A percentile compares a stretch with the other conserved stretches of the same genome.
These are phyloP conservation scores for Rhincodon typus DNA, from an alignment of 2,797 vertebrate genomes.

Conservation along the genomic window DNA sequence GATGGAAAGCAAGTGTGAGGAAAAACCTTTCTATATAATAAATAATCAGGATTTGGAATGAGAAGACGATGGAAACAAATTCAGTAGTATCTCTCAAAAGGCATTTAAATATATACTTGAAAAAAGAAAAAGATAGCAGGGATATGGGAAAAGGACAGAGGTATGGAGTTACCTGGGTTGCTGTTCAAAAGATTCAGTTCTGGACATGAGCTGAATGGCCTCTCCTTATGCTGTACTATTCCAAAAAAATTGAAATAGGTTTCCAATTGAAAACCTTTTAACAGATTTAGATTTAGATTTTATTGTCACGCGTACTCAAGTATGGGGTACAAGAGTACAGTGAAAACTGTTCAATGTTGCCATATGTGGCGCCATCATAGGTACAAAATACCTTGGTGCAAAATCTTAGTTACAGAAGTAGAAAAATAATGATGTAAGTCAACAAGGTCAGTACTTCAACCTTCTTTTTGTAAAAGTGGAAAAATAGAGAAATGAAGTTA, in stretches of 20 bases:
- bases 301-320: too few relatives aligned
- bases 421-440: too few relatives aligned
- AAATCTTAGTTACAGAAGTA: too few relatives aligned
- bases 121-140: not conserved
- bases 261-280: not conserved
- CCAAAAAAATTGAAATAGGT: not conserved
- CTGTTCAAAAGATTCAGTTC: not conserved
- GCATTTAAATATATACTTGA: too few relatives aligned
- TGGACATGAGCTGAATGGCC: not conserved
- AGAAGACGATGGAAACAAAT: not conserved
- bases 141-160: not conserved
- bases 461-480: too few relatives aligned
- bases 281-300: not conserved
- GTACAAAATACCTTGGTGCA: too few relatives aligned
- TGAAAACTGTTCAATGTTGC: too few relatives aligned
- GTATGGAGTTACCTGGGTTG: too few relatives aligned
- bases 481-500: too few relatives aligned
- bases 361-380: too few relatives aligned
- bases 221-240: not conserved
- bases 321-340: too few relatives aligned
- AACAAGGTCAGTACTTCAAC: too few relatives aligned
- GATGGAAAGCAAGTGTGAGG: not conserved
- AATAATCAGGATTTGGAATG: not conserved
- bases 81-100: not conserved
- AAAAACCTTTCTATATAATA: not conserved